Evolutionary conservation across 1,140 invertebrate genomes (phyloP).

Genomic region (Diabrotica undecimpunctata): DNA sequence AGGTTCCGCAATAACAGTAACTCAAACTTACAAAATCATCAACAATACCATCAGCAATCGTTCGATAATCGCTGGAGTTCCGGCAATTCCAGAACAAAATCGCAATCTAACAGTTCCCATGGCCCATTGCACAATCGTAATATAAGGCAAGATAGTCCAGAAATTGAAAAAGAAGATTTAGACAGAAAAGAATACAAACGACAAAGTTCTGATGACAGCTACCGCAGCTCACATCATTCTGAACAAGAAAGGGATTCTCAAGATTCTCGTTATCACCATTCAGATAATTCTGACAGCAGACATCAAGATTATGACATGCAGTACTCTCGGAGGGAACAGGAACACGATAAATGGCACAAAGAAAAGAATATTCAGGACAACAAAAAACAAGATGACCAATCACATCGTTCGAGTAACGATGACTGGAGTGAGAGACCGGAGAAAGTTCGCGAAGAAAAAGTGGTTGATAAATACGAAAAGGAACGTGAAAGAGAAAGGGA

Average conservation of each 20-base stretch:
- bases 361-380: slow-evolving; percentile 17
- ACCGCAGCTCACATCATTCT: slow-evolving; percentile 27
- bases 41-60: slow-evolving; percentile 16
- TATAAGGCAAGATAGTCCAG: slow-evolving; percentile 28
- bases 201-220: slow-evolving; percentile 37
- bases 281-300: slow-evolving; percentile 10
- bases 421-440: slow-evolving; percentile 30
- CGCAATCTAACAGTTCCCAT: background rate
- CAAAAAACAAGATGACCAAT: slow-evolving; percentile 10
- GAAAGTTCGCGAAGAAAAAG: slow-evolving; percentile 31
- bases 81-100: slow-evolving; percentile 6
- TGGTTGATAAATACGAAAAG: slow-evolving; percentile 28
- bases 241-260: slow-evolving; percentile 5
- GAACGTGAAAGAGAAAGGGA: slow-evolving; percentile 46
- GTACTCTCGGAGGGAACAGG: slow-evolving; percentile 19
- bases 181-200: slow-evolving; percentile 31
- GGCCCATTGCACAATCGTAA: slow-evolving; percentile 16
- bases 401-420: slow-evolving; percentile 16
- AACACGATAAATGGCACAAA: slow-evolving; percentile 27
- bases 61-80: slow-evolving; percentile 27
- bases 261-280: slow-evolving; percentile 3
- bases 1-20: slow-evolving; percentile 56
- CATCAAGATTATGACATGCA: slow-evolving; percentile 14
- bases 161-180: slow-evolving; percentile 31
- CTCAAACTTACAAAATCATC: slow-evolving; percentile 24